Conservation (phyloP, 2,888 invertebrate genomes). For the Omphaloscelis lunosa region DNA sequence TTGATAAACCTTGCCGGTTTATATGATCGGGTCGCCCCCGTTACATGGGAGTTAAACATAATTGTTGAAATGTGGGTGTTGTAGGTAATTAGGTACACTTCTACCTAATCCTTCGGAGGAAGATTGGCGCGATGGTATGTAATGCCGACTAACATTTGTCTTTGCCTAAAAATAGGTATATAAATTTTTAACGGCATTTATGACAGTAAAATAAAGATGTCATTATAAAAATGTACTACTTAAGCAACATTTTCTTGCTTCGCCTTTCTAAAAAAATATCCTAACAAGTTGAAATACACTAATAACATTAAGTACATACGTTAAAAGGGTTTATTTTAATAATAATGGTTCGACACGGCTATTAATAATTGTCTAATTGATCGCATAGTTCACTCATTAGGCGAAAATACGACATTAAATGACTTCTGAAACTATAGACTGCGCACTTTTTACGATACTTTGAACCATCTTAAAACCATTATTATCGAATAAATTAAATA, state of each 20-base stretch:
- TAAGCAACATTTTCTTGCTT: not conserved
- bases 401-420: conserved; percentile 66
- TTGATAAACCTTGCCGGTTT: no score
- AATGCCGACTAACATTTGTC: not conserved
- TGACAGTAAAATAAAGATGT: not conserved
- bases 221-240: not conserved
- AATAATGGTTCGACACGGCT: conserved; percentile 68
- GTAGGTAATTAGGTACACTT: no score
- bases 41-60: no score
- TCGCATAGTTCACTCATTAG: conserved; percentile 74
- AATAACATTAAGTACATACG: conserved; percentile 33
- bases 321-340: conserved; percentile 67
- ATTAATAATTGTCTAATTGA: conserved; percentile 77
- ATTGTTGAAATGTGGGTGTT: not conserved
- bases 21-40: no score
- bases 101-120: no score
- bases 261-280: conserved; percentile 30
- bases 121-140: no score
- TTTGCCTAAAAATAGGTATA: not conserved
- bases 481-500: conserved; percentile 11
- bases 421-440: conserved; percentile 37
- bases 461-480: not conserved
- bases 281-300: conserved; percentile 14
- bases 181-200: not conserved
- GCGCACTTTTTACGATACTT: conserved; percentile 7